Evolutionary conservation across 1,140 invertebrate species (phyloP).

Genomic region (Acromyrmex heyeri): DNA sequence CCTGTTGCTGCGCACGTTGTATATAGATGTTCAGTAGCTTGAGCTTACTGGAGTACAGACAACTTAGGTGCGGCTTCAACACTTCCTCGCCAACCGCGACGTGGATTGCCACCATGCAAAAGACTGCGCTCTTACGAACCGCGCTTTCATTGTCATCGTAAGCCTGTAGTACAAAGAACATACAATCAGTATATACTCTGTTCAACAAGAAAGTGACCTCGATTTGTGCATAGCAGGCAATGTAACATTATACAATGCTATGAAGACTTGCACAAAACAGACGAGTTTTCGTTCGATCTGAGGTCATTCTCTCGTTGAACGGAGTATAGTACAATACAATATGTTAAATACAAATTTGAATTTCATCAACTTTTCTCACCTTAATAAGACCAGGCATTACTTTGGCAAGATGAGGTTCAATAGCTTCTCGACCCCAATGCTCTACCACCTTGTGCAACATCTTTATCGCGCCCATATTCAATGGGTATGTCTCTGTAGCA

Average conservation of each 20-base stretch:
- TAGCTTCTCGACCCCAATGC: slow-evolving; percentile 89
- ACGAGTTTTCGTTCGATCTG: too few relatives aligned
- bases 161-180: slow-evolving; percentile 87
- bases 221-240: too few relatives aligned
- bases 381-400: slow-evolving; percentile 96
- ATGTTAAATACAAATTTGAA: background rate
- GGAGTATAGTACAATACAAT: background rate
- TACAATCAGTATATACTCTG: background rate
- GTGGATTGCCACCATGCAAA: slow-evolving; percentile 97
- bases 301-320: too few relatives aligned
- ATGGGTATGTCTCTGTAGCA: slow-evolving; percentile 93
- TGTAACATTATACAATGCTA: too few relatives aligned
- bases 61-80: slow-evolving; percentile 92
- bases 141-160: slow-evolving; percentile 95
- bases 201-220: too few relatives aligned
- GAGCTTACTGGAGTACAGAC: slow-evolving; percentile 94
- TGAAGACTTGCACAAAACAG: too few relatives aligned
- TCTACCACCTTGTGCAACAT: slow-evolving; percentile 95
- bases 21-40: slow-evolving; percentile 92
- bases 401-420: slow-evolving; percentile 91
- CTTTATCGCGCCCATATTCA: slow-evolving; percentile 96
- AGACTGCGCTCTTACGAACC: slow-evolving; percentile 97
- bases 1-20: slow-evolving; percentile 87
- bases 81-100: slow-evolving; percentile 94
- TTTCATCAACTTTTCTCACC: slow-evolving; percentile 84